Evolutionary conservation across 1,140 invertebrate species (phyloP).

Genomic region (Acromyrmex charruanus): DNA sequence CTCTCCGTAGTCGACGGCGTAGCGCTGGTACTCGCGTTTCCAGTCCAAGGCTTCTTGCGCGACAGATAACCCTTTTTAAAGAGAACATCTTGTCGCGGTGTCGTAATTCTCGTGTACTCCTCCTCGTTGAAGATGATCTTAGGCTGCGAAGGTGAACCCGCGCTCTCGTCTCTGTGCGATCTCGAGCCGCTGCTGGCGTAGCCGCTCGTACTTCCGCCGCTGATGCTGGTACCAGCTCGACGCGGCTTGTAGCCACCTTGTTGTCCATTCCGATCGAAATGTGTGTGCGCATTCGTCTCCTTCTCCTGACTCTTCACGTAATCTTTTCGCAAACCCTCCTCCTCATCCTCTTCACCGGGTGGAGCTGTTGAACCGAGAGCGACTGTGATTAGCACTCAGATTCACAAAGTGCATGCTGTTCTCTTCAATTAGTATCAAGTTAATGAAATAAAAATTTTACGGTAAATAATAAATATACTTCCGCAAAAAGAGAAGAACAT

Average conservation of each 20-base stretch:
- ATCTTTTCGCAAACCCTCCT: conserved; percentile 80
- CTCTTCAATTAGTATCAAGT: background rate
- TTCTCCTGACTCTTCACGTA: conserved; percentile 79
- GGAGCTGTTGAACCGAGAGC: conserved; percentile 78
- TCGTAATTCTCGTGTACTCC: conserved; percentile 91
- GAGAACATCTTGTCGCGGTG: conserved; percentile 90
- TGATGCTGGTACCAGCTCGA: conserved; percentile 24
- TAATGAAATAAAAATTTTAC: background rate
- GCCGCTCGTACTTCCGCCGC: conserved; percentile 71
- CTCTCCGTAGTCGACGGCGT: conserved; percentile 86
- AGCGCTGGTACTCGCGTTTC: conserved; percentile 83
- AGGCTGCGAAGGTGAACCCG: conserved; percentile 77
- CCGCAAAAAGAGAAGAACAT: background rate
- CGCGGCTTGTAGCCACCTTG: conserved; percentile 76
- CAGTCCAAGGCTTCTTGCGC: conserved; percentile 87
- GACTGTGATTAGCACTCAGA: background rate
- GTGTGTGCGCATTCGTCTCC: conserved; percentile 66
- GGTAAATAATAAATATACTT: background rate
- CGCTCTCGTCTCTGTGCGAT: conserved; percentile 77
- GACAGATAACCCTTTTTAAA: conserved; percentile 91
- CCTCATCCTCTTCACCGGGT: conserved; percentile 84
- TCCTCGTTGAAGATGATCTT: conserved; percentile 86
- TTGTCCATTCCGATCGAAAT: conserved; percentile 65
- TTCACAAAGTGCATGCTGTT: background rate
- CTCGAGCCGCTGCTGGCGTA: conserved; percentile 75